Base-by-base conservation (phyloP, 2,113 vertebrate genomes). In the Neomonachus schauinslandi region DNA sequence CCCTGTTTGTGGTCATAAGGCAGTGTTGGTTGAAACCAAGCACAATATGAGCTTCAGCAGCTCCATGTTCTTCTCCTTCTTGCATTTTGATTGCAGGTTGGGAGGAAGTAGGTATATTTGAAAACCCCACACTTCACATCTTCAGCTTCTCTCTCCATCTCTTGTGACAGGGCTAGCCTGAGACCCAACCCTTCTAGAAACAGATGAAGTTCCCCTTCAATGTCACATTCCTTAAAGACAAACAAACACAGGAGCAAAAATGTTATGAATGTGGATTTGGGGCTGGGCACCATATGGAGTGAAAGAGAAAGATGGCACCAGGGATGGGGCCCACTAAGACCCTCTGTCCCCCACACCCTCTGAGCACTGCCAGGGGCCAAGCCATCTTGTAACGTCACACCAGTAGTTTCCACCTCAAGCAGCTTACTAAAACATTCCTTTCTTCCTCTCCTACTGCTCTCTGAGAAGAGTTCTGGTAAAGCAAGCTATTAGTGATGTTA, bases 301-400 rank as follows among this genome's bases (percentile, higher is more conserved):
- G 28, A 59, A 39, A 42, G 57, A 90, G 65, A 33, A 42, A 55
- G n/a, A 53, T 57, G 6, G 21, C 24, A 5, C 9, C 19, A 33
- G 4, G 26, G 39, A 14, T 7, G 14, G 7, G 3, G 21, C n/a
- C 42, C 36, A 2, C 76, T 24, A 36, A 53, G 1, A 63, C 7
- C 19, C 57, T 55, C 33, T 51, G 24, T 36, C 16, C 19, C 0
- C 13, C 21, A n/a, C 16, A 9, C 24, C n/a, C 21, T 21, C 31
- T 2, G 10, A 59, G 5, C 1, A 13, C n/a, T 31, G 16, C 51
- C 3, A 12, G 46, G 15, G 36, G 11, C 31, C 39, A 12, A 31
- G 76, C 18, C 8, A 0, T 21, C 49, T 28, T 8, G 16, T 61
- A 24, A n/a, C 1, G 15, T 76, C 79, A 19, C 18, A 1, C 9